Evolutionary conservation across 1,140 invertebrate genomes (phyloP), one percentile per base, ranked within the genome.

Genomic region (Macrosteles quadrilineatus): DNA sequence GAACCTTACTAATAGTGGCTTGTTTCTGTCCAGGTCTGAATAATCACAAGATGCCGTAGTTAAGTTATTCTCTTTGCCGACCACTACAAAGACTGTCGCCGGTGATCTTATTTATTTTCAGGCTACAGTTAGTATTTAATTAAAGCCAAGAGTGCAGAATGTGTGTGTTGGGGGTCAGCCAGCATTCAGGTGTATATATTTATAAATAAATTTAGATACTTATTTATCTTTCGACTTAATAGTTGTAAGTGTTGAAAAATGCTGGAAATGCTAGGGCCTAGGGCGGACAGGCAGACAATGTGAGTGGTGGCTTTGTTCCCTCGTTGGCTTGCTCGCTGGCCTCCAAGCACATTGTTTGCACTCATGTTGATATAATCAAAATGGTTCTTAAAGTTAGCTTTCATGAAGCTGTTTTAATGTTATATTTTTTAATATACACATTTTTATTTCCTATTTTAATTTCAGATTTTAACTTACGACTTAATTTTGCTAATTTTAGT

Each of bases 131-230:
- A 63, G 68, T 69, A 43, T 69, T 59, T 62, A 40, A 66, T 27
- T 72, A 55, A 72, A 76, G 76, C 76, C 77, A 75, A 72, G 77
- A 78, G 77, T 78, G 77, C 77, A 78, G 77, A 77, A 77, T 78
- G 76, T 78, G 77, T 76, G 70, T 71, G 72, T 74, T 74, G 71
- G 77, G 76, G 77, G 76, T 78, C 75, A 75, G 75, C 74, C 74
- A 77, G 76, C 74, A 67, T 59, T 69, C 36, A 63, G 68, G 36
- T 67, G 73, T 71, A 36, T 36, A 53, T 59, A 31, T 25, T 67
- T 53, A 36, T 70, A 65, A 70, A 36, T 32, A 47, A 45, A 40
- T 66, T 11, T 32, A 64, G 57, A 63, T 36, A 32, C 30, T 4
- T 21, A 62, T 31, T 40, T 62, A 64, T 30, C 29, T 59, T 14